phyloP scores from a whole-genome alignment of 2,113 vertebrate species.

The Peucedramus taeniatus region DNA sequence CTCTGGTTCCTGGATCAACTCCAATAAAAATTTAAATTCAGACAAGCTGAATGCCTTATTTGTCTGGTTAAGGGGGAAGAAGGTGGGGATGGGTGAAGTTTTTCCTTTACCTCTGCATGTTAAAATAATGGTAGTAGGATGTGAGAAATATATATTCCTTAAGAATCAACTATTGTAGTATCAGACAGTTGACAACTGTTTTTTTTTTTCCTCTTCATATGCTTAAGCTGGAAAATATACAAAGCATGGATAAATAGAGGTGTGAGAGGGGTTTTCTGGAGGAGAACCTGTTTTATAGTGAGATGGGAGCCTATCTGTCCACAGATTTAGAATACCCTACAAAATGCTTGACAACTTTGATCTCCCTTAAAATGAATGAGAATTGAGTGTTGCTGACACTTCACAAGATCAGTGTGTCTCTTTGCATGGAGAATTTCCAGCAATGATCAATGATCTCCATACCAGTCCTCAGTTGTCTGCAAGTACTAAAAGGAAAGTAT shows the following conservation, averaged over 20 bases:
- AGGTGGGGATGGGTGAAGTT: constrained; percentile 31
- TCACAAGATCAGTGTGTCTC: neutral
- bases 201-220: neutral
- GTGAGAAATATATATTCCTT: neutral
- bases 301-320: neutral
- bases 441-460: neutral
- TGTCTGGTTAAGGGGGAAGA: constrained; percentile 42
- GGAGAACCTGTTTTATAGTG: neutral
- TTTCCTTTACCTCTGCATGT: neutral
- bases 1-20: constrained; percentile 51
- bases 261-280: neutral
- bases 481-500: neutral
- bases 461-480: neutral
- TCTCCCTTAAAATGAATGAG: neutral
- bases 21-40: constrained; percentile 66
- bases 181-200: neutral
- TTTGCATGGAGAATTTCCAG: neutral
- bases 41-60: constrained; percentile 59
- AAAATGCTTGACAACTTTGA: neutral
- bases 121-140: constrained; percentile 26
- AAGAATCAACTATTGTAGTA: neutral
- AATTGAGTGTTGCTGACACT: neutral
- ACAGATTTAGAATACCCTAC: neutral
- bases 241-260: neutral
- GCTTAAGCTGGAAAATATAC: neutral